These are phyloP conservation scores for Ptiloglossa arizonensis DNA, from an alignment of 1,140 invertebrate species.

Conservation along the genomic window DNA sequence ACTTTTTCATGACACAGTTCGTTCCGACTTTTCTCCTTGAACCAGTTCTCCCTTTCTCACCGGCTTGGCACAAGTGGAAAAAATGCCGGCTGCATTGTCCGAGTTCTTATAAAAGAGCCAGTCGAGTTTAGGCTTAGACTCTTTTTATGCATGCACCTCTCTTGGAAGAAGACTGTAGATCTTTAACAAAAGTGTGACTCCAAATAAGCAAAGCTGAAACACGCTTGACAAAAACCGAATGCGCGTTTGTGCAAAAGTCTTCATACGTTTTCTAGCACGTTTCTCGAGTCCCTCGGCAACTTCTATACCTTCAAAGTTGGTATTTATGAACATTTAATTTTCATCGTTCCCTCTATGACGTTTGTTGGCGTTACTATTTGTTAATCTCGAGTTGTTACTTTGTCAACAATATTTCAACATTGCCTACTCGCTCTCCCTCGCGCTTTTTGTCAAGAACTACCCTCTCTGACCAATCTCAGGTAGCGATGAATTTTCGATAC, in stretches of 20 bases:
- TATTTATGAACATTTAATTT: no score
- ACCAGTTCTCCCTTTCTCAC: slow-evolving; percentile 3
- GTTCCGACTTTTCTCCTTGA: slow-evolving; percentile 8
- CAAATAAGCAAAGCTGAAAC: not conserved
- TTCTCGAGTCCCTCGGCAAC: not conserved
- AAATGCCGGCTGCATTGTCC: slow-evolving; percentile 22
- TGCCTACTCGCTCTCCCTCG: no score
- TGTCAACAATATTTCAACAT: no score
- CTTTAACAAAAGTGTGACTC: slow-evolving; percentile 8
- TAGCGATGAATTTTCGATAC: no score
- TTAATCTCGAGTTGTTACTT: no score
- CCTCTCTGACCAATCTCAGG: no score
- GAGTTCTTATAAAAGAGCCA: slow-evolving; percentile 10
- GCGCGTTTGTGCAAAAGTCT: not conserved
- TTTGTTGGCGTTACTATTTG: no score
- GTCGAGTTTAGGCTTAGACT: slow-evolving; percentile 16
- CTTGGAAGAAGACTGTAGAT: not conserved
- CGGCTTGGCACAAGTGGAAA: slow-evolving; percentile 9
- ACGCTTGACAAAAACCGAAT: not conserved
- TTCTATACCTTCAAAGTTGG: no score
- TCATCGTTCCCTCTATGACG: no score
- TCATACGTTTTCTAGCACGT: not conserved
- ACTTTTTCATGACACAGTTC: not conserved
- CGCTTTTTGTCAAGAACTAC: no score
- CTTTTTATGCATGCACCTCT: slow-evolving; percentile 5